These are phyloP conservation scores for Acanthaster planci DNA, from an alignment of 35 echinoderm and acorn worm species.

Conservation along the genomic window DNA sequence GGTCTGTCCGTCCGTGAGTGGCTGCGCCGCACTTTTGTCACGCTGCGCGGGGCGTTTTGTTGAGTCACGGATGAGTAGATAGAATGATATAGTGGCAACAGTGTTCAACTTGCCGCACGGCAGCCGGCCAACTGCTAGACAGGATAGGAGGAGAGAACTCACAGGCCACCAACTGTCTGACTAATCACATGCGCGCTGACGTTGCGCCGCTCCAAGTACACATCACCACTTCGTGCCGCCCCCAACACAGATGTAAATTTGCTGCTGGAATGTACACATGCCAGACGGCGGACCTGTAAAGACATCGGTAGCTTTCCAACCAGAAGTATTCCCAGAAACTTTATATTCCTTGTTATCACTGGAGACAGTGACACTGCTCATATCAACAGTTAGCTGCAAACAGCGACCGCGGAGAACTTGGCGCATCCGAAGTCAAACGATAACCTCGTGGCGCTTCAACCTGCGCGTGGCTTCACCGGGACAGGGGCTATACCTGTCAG, in stretches of 20 bases:
- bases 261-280: too few relatives aligned
- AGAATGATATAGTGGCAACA: background rate
- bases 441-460: too few relatives aligned
- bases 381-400: too few relatives aligned
- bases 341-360: too few relatives aligned
- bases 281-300: too few relatives aligned
- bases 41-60: conserved; percentile 27
- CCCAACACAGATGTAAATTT: background rate
- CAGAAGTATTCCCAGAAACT: too few relatives aligned
- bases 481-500: too few relatives aligned
- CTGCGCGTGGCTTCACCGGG: too few relatives aligned
- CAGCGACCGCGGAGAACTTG: too few relatives aligned
- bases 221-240: background rate
- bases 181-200: conserved; percentile 11
- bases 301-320: too few relatives aligned
- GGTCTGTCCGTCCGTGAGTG: background rate
- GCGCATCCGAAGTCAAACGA: too few relatives aligned
- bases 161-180: conserved; percentile 4
- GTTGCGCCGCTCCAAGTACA: background rate
- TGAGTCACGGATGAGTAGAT: conserved; percentile 22
- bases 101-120: conserved; percentile 5
- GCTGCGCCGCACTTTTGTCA: conserved; percentile 17
- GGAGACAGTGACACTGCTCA: too few relatives aligned
- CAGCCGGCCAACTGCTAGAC: background rate
- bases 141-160: background rate